Percentiles rank a stretch among this genome's conserved stretches.
Conservation (phyloP, 2,797 vertebrate genomes). For the Acanthurus tractus region DNA sequence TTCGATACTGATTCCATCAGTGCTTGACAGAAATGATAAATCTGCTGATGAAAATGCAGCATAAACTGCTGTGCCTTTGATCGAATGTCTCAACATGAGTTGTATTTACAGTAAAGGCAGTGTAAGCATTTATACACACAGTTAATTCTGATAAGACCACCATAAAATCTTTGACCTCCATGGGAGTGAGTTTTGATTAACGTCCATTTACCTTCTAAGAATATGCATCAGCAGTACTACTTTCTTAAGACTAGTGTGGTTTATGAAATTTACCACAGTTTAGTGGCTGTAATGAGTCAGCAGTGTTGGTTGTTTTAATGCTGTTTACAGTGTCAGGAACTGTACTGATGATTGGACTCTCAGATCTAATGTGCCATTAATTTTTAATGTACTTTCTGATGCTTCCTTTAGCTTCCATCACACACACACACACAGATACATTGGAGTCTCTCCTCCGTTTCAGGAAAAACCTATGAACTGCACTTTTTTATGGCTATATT, state of each 20-base stretch:
- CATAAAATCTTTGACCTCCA: background rate
- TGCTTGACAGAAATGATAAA: background rate
- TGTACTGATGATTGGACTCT: conserved; percentile 2
- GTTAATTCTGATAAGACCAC: background rate
- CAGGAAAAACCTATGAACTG: background rate
- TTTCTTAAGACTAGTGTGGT: background rate
- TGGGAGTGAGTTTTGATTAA: conserved; percentile 1
- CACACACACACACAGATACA: background rate
- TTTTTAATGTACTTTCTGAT: conserved; percentile 21
- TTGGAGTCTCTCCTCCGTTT: background rate
- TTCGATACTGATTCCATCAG: background rate
- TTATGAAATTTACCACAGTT: background rate
- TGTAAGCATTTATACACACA: background rate
- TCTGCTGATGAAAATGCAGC: conserved; percentile 4
- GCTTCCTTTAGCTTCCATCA: conserved; percentile 10
- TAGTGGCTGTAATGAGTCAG: conserved; percentile 1
- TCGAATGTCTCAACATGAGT: conserved; percentile 4
- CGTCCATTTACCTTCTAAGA: background rate
- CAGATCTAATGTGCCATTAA: conserved; percentile 9
- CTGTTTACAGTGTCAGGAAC: conserved; percentile 3
- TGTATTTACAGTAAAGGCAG: conserved; percentile 35
- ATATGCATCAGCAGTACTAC: background rate
- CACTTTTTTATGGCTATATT: background rate
- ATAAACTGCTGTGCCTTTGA: background rate
- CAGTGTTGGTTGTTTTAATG: background rate